Evolutionary conservation across 2,797 vertebrate genomes (phyloP).

Genomic region (Microctenopoma steveboyesi): DNA sequence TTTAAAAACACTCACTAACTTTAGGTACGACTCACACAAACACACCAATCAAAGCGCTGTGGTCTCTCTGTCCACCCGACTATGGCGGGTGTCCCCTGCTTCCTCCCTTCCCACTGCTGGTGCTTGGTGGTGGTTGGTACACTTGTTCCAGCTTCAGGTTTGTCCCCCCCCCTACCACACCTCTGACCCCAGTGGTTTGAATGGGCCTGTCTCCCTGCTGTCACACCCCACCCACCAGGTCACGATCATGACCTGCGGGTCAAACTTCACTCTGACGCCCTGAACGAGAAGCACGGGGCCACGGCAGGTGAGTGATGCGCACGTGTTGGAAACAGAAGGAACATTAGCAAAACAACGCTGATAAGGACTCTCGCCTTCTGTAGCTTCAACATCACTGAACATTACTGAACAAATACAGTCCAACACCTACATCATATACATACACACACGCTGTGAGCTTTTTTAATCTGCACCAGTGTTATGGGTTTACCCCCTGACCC

Average conservation of each 20-base stretch:
- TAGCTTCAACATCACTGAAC: not conserved
- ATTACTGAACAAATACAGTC: not conserved
- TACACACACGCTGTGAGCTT: not conserved
- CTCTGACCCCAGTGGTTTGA: conserved; percentile 80
- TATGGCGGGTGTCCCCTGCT: conserved; percentile 34
- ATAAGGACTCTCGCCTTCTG: conserved; percentile 1
- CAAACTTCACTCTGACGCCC: conserved; percentile 91
- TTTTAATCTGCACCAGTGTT: not conserved
- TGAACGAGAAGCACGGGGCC: conserved; percentile 92
- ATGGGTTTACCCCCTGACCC: not conserved
- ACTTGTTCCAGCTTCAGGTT: conserved; percentile 77
- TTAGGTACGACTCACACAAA: conserved; percentile 16
- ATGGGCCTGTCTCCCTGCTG: conserved; percentile 76
- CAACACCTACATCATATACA: not conserved
- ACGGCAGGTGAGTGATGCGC: conserved; percentile 87
- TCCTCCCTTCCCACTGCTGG: conserved; percentile 39
- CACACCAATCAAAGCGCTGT: not conserved
- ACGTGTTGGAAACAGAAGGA: conserved; percentile 10
- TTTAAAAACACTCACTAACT: conserved; percentile 49
- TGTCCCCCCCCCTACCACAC: conserved; percentile 38
- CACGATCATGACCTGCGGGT: conserved; percentile 93
- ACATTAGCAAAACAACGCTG: not conserved
- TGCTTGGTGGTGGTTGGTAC: conserved; percentile 74
- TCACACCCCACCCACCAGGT: conserved; percentile 85
- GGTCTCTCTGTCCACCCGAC: not conserved